Evolutionary conservation across 2,797 vertebrate species (phyloP), one percentile per base, ranked within the genome.

Genomic region (Lagocephalus sceleratus): DNA sequence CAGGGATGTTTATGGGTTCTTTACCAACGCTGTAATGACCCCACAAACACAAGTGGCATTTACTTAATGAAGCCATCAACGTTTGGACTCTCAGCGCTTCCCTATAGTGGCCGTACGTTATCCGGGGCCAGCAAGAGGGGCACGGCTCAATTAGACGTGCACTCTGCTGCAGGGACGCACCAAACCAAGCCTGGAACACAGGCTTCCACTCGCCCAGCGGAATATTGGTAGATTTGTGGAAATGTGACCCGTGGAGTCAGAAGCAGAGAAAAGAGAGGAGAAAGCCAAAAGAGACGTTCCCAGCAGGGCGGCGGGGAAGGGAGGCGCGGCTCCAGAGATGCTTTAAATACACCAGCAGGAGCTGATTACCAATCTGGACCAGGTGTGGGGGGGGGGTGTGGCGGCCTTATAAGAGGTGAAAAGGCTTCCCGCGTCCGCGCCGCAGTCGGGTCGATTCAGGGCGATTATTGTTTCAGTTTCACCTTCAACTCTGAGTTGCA

Each of bases 61-160:
- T 83, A 80, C 78, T 82, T 88, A 88, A 90, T 86, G 84, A 84
- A 77, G 81, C 77, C 78, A 78, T 87, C 81, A 85, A 63, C 41
- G 55, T 15, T 47, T 20, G 40, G 44, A 51, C 66, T 77, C 60
- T 80, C 77, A 76, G 84, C 79, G 81, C 79, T 79, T 76, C 76
- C 66, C 68, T 77, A 81, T 81, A 75, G 73, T 63, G 67, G 64
- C 79, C 52, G 76, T 77, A 83, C 54, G 19, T 43, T 55, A 63
- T 69, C 76, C 52, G 52, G 59, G 22, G 64, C 68, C 75, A 40
- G 54, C 63, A 68, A 70, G 81, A 70, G 68, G 73, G 66, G 58
- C 65, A 56, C 46, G 54, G 69, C 79, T 85, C 81, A 63, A 81
- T 84, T 41, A 43, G 10, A 10, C 56, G 47, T 40, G 51, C 48